A percentile compares a stretch with the other conserved stretches of the same genome.
These are phyloP conservation scores for Gymnopithys bicolor DNA, from an alignment of 2,797 vertebrate species.

Conservation along the genomic window DNA sequence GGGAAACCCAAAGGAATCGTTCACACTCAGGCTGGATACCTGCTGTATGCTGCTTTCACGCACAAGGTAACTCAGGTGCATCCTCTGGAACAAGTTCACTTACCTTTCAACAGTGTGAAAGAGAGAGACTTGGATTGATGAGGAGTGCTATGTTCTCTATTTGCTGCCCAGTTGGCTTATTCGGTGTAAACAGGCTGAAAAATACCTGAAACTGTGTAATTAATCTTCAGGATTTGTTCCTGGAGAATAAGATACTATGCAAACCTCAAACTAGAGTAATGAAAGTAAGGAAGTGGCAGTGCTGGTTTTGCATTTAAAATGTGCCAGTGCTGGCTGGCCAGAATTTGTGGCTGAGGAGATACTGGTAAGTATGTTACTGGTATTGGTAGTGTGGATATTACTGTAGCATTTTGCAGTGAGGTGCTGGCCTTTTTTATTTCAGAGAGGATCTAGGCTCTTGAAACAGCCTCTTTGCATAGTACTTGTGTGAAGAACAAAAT, in stretches of 20 bases:
- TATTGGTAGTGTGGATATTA: background rate
- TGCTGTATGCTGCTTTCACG: conserved; percentile 88
- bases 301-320: background rate
- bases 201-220: background rate
- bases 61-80: conserved; percentile 84
- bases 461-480: background rate
- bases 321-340: background rate
- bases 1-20: conserved; percentile 94
- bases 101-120: background rate
- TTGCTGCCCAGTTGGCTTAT: background rate
- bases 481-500: background rate
- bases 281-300: background rate
- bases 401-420: background rate
- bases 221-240: background rate
- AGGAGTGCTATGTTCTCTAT: background rate
- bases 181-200: background rate
- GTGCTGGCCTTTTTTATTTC: background rate
- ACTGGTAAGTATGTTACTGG: background rate
- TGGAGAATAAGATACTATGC: background rate
- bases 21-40: conserved; percentile 94
- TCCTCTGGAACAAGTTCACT: background rate
- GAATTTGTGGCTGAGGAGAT: background rate
- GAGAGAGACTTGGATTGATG: background rate
- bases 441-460: background rate
- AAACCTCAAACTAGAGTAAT: background rate